phyloP scores from a whole-genome alignment of 2,797 vertebrate species.

The Semaprochilodus insignis region DNA sequence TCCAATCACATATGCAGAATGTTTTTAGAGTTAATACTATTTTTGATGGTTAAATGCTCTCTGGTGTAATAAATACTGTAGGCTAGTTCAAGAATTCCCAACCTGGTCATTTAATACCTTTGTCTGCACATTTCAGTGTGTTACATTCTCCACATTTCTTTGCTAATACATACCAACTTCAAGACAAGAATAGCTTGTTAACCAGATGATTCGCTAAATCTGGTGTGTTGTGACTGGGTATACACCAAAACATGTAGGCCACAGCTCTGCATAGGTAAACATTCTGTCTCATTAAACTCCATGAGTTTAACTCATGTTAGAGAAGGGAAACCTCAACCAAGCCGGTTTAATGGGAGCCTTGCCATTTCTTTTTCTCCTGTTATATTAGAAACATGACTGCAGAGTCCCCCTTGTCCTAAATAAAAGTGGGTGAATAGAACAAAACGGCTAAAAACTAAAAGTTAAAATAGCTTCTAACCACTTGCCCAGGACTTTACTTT shows the following conservation, averaged over 20 bases:
- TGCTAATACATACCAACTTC: background rate
- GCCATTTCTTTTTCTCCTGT: too few relatives aligned
- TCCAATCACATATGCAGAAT: background rate
- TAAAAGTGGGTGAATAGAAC: too few relatives aligned
- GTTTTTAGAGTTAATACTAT: background rate
- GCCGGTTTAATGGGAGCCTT: too few relatives aligned
- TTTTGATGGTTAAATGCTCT: background rate
- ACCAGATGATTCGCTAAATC: background rate
- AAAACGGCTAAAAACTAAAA: too few relatives aligned
- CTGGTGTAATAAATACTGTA: background rate
- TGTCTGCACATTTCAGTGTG: background rate
- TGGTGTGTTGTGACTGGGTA: background rate
- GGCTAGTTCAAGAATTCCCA: background rate
- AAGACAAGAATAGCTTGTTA: background rate
- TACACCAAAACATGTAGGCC: background rate
- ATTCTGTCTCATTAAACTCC: background rate
- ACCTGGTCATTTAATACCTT: background rate
- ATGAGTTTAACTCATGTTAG: background rate
- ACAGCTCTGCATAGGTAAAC: background rate
- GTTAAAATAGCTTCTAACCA: too few relatives aligned
- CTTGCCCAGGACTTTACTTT: too few relatives aligned
- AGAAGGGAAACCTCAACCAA: background rate
- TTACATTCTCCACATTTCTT: background rate
- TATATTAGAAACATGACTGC: too few relatives aligned
- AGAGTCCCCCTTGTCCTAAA: too few relatives aligned